Percentiles rank a stretch among this genome's conserved stretches.
Conservation (phyloP, 92 coral and sea anemone species). For the Parazoanthus swiftii region DNA sequence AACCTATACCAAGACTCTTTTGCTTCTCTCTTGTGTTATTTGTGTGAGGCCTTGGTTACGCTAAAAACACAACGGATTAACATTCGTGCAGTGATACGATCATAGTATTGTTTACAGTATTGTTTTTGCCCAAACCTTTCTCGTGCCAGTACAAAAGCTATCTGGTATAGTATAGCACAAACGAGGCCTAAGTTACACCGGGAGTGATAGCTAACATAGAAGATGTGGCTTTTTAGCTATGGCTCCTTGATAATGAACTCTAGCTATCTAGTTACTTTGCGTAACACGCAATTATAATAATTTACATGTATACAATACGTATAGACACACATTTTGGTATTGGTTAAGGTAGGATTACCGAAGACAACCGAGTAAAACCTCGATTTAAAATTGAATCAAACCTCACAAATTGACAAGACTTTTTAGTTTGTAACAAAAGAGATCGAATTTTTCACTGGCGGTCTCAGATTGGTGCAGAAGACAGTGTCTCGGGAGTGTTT, state of each 20-base stretch:
- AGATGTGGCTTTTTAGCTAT: neutral
- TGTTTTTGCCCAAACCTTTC: no score
- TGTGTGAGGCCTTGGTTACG: no score
- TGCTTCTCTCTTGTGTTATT: neutral
- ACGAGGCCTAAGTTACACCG: no score
- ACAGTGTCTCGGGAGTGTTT: neutral
- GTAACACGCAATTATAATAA: neutral
- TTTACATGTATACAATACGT: neutral
- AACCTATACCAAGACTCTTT: neutral
- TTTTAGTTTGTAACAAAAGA: no score
- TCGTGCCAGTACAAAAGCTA: no score
- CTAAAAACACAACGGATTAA: no score
- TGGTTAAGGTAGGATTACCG: neutral
- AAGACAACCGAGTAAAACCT: neutral
- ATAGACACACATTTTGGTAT: neutral
- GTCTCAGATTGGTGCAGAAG: neutral
- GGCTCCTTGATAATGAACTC: neutral
- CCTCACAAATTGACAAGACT: neutral
- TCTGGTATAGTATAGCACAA: no score
- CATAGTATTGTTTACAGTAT: no score
- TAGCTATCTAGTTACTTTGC: neutral
- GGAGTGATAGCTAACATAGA: neutral
- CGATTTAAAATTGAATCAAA: neutral
- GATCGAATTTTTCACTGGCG: neutral
- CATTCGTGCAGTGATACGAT: no score